Base-by-base conservation (phyloP, 2,888 invertebrate species). In the Mechanitis mazaeus region DNA sequence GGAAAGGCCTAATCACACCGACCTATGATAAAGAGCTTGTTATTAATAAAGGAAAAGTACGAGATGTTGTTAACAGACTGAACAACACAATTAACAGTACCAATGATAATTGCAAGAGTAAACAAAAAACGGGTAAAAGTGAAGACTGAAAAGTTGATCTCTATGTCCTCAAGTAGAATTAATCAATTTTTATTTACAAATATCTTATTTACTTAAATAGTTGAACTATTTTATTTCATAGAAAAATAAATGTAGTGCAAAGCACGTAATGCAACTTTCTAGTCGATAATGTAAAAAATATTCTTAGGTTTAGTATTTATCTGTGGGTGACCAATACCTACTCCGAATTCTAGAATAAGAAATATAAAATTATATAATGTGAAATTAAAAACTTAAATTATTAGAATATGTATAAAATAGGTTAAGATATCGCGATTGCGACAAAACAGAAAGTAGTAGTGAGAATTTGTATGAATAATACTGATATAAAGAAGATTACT, bases 1-100 rank as follows among this genome's bases (percentile, higher is more conserved):
- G 78, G 4, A 84, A 80, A 70, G 81, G 78, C 60, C 72, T 83
- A 61, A 85, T 87, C 33, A 88, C 85, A 0, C 87, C 90, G 0
- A 86, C 83, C 0, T 88, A 89, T 60, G 89, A 89, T 60, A 88
- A 85, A 64, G 87, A 84, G 69, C 76, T 88, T 9, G 86, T 89
- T 1, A 88, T 90, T 58, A 87, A 84, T 69, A 90, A 87, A 75
- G 89, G 90, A 0, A 90, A 87, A 69, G 91, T 91, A 2, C 79
- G 90, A 64, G 90, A 90, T 66, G 90, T 89, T 1, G 89, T 91
- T 0, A 89, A 90, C 56, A 81, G 82, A 75, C 84, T 91, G 59
- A 90, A 90, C 64, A 87, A 78, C 57, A 79, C 81, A 28, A 71
- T 77, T 2, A 79, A 66, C 33, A 71, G 71, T 54, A 69, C 65